Evolutionary conservation across 2,797 vertebrate species (phyloP).

Genomic region (Eulemur albifrons): DNA sequence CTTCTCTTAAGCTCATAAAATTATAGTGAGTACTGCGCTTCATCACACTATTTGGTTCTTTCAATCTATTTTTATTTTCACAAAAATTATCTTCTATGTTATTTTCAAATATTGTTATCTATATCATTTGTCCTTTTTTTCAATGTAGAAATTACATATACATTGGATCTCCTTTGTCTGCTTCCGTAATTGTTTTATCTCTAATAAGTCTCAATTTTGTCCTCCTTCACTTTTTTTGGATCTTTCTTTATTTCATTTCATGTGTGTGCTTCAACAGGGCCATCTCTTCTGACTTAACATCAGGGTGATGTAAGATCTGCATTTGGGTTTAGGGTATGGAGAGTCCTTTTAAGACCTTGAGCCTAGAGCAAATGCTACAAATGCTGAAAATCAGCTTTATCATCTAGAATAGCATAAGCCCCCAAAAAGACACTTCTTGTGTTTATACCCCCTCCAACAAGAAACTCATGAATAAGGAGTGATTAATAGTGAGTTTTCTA

Average conservation of each 20-base stretch:
- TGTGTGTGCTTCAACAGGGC: background rate
- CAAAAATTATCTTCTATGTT: background rate
- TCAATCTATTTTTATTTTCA: background rate
- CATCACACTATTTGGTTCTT: background rate
- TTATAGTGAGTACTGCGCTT: too few relatives aligned
- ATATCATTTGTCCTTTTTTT: background rate
- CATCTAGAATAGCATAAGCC: background rate
- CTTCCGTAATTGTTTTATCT: background rate
- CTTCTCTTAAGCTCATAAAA: too few relatives aligned
- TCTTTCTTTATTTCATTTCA: background rate
- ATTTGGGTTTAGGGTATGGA: background rate
- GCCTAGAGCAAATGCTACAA: background rate
- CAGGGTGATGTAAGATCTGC: background rate
- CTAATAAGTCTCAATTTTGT: background rate
- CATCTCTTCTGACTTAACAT: background rate
- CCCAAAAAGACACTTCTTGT: background rate
- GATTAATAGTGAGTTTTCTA: background rate
- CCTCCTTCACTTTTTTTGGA: background rate
- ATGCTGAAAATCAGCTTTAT: background rate
- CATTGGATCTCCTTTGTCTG: background rate
- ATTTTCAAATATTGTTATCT: background rate
- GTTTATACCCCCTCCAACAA: background rate
- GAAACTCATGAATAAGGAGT: background rate
- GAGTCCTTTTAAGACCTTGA: background rate
- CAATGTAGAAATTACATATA: background rate